These are phyloP conservation scores for Liposcelis brunnea DNA, from an alignment of 2,888 invertebrate species.

Conservation along the genomic window DNA sequence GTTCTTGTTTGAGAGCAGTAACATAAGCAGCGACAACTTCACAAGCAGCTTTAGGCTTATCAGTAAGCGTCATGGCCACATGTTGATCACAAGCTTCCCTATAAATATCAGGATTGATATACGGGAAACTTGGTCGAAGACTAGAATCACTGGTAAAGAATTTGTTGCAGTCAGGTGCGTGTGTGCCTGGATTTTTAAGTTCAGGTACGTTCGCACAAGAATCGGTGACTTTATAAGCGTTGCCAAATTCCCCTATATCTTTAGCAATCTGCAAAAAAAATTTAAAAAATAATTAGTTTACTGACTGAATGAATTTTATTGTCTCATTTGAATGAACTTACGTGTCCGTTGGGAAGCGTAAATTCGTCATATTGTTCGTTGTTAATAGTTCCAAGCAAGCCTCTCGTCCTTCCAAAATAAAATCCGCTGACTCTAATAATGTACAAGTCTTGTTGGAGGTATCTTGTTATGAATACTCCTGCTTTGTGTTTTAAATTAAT, in stretches of 20 bases:
- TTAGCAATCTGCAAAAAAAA: constrained; percentile 30
- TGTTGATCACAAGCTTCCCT: constrained; percentile 62
- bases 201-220: constrained; percentile 28
- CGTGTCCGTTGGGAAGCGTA: constrained; percentile 53
- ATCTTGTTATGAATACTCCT: constrained; percentile 45
- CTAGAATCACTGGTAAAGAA: constrained; percentile 47
- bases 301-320: no score
- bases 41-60: constrained; percentile 40
- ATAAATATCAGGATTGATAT: constrained; percentile 31
- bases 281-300: no score
- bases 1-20: constrained; percentile 36
- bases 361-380: constrained; percentile 77
- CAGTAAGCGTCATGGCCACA: constrained; percentile 30
- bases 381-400: constrained; percentile 79
- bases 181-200: constrained; percentile 31
- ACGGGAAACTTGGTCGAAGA: constrained; percentile 33
- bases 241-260: constrained; percentile 50
- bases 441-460: constrained; percentile 45
- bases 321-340: constrained; percentile 28
- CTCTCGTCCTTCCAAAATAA: constrained; percentile 71
- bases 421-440: constrained; percentile 59
- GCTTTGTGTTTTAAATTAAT: constrained; percentile 36
- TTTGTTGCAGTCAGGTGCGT: constrained; percentile 40
- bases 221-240: constrained; percentile 50
- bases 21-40: constrained; percentile 51